Base-by-base conservation (phyloP, 2,113 vertebrate genomes). In the Hoplias malabaricus region DNA sequence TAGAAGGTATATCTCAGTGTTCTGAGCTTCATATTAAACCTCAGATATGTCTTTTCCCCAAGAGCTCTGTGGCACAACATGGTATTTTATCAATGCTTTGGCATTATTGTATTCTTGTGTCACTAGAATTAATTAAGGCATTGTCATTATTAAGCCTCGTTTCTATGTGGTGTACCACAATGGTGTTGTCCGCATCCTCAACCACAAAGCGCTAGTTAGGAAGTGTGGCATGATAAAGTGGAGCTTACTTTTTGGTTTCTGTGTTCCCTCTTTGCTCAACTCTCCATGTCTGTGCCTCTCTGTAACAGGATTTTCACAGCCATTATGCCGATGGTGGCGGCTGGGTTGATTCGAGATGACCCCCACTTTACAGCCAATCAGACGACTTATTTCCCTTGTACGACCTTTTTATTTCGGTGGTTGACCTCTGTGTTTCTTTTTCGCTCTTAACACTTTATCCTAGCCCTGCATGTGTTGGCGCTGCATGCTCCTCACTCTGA, bases 281-380 rank as follows among this genome's bases (percentile, higher is more conserved):
- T 82, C 29, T 77, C 7, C 82, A 43, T 87, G 62, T 95, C 89
- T 94, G 88, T 93, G 79, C 91, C 88, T 94, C 84, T 92, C 90
- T 91, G 90, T 87, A 89, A 91, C 93, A 99, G 97, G 97, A 96
- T 99, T 90, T 99, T 99, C 95, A 99, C 97, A 84, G 95, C 97
- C 90, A 92, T 99, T 86, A 96, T 99, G 96, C 97, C 97, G 88
- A 99, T 99, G 97, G 96, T 99, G 90, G 95, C 96, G 69, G 96
- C 97, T 86, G 97, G 97, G 90, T 92, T 99, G 94, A 96, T 98
- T 90, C 90, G 95, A 90, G 97, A 98, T 3, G 97, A 99, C 93
- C 96, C n/a, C 97, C 93, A 95, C 95, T 86, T 97, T 99, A 94
- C 97, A 96, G 94, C 97, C 97, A 90, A 93, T 95, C 92, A 93